A percentile compares a stretch with the other conserved stretches of the same genome.
Conservation (phyloP, 2,797 vertebrate genomes). For the Pipistrellus kuhlii region DNA sequence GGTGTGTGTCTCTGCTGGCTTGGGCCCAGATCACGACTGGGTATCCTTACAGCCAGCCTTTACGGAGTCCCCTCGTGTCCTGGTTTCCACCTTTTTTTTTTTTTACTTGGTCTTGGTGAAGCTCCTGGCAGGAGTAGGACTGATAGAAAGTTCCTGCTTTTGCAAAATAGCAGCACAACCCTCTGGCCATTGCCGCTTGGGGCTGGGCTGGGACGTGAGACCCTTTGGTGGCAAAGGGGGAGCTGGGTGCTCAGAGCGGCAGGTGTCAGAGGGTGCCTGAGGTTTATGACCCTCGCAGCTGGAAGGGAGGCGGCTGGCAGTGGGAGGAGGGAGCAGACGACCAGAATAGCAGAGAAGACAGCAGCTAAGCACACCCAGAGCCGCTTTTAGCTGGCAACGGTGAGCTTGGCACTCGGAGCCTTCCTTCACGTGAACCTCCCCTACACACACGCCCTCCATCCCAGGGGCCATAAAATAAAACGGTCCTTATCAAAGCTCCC, state of each 20-base stretch:
- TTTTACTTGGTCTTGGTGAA: neutral
- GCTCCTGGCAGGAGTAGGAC: neutral
- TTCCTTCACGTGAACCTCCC: neutral
- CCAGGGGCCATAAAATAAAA: neutral
- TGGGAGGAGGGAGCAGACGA: slow-evolving; percentile 34
- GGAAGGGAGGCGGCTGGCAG: slow-evolving; percentile 57
- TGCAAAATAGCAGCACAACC: neutral
- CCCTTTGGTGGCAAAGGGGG: slow-evolving; percentile 44
- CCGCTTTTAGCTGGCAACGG: slow-evolving; percentile 59
- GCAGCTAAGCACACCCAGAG: slow-evolving; percentile 37
- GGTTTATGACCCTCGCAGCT: slow-evolving; percentile 54
- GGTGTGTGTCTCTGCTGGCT: neutral
- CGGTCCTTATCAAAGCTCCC: neutral
- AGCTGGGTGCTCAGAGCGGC: neutral
- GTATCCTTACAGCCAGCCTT: neutral
- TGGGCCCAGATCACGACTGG: neutral
- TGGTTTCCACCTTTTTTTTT: slow-evolving; percentile 6
- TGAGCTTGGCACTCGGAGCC: slow-evolving; percentile 1
- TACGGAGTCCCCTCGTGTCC: neutral
- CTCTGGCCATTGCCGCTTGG: neutral
- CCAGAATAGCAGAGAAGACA: slow-evolving; percentile 60
- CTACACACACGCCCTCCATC: neutral
- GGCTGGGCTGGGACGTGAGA: slow-evolving; percentile 63
- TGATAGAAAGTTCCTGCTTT: neutral
- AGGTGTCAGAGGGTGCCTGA: neutral